Conservation (phyloP, 2,113 vertebrate genomes). For the Theristicus caerulescens region DNA sequence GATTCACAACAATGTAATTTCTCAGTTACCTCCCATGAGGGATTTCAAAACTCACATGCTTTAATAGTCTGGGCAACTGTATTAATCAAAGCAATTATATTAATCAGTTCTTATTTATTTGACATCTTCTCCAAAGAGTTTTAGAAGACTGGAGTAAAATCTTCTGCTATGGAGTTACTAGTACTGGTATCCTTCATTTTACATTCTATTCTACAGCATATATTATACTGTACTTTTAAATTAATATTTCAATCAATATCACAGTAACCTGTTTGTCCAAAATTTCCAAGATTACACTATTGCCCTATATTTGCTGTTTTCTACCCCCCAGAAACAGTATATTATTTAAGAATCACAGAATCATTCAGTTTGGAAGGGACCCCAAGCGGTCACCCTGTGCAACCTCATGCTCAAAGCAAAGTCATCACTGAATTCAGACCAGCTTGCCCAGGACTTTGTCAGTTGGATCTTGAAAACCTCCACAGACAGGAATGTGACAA, state of each 20-base stretch:
- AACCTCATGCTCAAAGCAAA: background rate
- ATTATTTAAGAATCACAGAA: background rate
- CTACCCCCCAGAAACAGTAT: background rate
- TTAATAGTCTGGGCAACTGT: background rate
- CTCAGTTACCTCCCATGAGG: background rate
- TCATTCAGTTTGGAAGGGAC: background rate
- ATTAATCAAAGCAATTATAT: background rate
- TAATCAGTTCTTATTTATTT: constrained; percentile 7
- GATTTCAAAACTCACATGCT: background rate
- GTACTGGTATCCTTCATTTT: background rate
- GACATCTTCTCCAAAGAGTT: background rate
- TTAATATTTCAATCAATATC: background rate
- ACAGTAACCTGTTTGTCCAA: background rate
- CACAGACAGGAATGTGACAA: background rate
- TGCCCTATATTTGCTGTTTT: background rate
- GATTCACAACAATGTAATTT: background rate
- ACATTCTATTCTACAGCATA: background rate
- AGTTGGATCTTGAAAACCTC: background rate
- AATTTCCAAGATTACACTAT: background rate
- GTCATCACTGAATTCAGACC: background rate
- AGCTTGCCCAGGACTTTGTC: background rate
- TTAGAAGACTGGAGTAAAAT: background rate
- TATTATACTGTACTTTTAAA: background rate
- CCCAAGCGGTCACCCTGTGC: background rate
- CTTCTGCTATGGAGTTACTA: background rate